These are phyloP conservation scores for Anarhynchus alexandrinus DNA, from an alignment of 2,113 vertebrate genomes.

Conservation along the genomic window DNA sequence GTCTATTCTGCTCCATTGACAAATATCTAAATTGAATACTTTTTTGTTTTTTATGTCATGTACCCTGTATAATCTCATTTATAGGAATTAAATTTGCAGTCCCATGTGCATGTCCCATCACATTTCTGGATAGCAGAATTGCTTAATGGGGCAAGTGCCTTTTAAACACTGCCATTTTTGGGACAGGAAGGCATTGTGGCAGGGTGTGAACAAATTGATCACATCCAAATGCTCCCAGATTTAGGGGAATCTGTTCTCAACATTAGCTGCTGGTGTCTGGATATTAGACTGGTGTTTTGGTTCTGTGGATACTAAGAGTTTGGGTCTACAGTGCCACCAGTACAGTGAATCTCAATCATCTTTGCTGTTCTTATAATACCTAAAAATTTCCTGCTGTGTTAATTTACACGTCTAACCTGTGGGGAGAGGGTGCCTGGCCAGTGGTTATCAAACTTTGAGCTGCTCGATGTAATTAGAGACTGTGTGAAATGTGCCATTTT, in stretches of 20 bases:
- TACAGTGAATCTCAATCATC: neutral
- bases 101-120: too few species aligned
- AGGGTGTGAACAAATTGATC: too few species aligned
- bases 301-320: neutral
- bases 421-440: neutral
- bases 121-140: too few species aligned
- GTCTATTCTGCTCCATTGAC: neutral
- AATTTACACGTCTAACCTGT: neutral
- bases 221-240: too few species aligned
- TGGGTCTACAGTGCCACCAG: neutral
- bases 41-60: neutral
- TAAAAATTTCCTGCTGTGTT: neutral
- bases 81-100: neutral
- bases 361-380: neutral
- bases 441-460: neutral
- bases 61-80: neutral
- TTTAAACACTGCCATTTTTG: too few species aligned
- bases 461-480: neutral
- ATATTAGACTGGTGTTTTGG: too few species aligned
- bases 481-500: neutral
- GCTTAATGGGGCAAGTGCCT: too few species aligned
- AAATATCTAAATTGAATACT: neutral
- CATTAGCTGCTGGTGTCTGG: too few species aligned
- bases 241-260: too few species aligned
- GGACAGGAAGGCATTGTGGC: too few species aligned